A percentile compares a stretch with the other conserved stretches of the same genome.
phyloP scores from a whole-genome alignment of 2,888 invertebrate species.

The Tipula helvola region DNA sequence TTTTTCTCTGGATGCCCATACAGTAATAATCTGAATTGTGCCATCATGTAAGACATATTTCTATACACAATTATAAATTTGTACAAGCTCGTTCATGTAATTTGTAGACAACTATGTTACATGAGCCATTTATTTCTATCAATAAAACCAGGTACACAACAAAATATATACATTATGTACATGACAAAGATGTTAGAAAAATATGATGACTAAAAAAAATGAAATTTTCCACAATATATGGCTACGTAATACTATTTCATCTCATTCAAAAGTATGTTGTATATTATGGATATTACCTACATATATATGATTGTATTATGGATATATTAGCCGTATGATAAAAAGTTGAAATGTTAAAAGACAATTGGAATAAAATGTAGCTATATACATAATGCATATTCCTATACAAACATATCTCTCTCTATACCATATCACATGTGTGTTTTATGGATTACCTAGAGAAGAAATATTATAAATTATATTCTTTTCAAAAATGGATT shows the following conservation, averaged over 20 bases:
- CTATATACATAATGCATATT: background rate
- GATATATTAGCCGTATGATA: background rate
- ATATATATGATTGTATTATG: background rate
- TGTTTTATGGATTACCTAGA: conserved; percentile 4
- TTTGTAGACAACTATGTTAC: background rate
- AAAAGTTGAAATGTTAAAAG: conserved; percentile 4
- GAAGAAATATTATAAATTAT: background rate
- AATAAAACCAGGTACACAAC: background rate
- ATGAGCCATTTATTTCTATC: background rate
- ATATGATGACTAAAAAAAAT: background rate
- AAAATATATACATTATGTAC: background rate
- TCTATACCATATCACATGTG: background rate
- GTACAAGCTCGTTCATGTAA: background rate
- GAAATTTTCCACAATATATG: background rate
- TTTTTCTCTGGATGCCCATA: too few species aligned
- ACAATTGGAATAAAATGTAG: background rate
- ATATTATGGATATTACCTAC: background rate
- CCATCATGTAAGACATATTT: too few species aligned
- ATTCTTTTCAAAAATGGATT: background rate
- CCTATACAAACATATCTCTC: background rate
- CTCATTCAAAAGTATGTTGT: background rate
- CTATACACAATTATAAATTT: background rate
- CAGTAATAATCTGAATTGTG: too few species aligned
- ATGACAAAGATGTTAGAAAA: background rate
- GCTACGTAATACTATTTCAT: background rate